These are phyloP conservation scores for Pogonomyrmex barbatus DNA, from an alignment of 1,140 invertebrate genomes.

Conservation along the genomic window DNA sequence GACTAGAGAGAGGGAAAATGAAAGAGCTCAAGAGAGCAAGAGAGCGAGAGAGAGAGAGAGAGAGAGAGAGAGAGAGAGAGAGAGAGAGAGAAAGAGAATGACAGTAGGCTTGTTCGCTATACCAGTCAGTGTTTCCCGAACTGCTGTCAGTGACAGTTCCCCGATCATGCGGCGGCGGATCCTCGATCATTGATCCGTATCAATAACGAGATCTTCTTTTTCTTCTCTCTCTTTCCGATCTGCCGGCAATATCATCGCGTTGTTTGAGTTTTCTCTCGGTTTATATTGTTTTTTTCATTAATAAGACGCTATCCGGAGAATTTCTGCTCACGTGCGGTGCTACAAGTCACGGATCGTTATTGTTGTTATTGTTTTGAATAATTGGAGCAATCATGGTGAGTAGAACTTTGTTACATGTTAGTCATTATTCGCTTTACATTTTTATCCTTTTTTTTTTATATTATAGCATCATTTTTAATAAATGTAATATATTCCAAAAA, in stretches of 20 bases:
- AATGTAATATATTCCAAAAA: not conserved
- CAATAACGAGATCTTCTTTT: conserved; percentile 37
- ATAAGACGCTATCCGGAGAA: not conserved
- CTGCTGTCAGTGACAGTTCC: conserved; percentile 84
- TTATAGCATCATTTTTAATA: not conserved
- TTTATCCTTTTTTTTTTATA: not conserved
- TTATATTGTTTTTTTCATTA: not conserved
- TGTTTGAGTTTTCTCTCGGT: conserved; percentile 3
- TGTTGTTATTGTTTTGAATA: conserved; percentile 41
- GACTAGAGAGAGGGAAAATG: conserved; percentile 43
- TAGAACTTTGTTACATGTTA: not conserved
- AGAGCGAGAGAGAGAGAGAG: conserved; percentile 42
- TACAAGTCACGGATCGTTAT: not conserved
- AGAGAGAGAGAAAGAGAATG: conserved; percentile 63
- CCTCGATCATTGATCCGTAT: conserved; percentile 64
- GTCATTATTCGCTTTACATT: not conserved
- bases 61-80: conserved; percentile 8
- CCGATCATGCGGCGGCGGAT: conserved; percentile 79
- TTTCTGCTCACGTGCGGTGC: conserved; percentile 12
- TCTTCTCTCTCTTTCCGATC: not conserved
- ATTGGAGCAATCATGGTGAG: conserved; percentile 71
- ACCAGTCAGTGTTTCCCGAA: conserved; percentile 85
- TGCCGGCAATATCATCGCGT: conserved; percentile 1
- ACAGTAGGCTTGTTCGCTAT: conserved; percentile 68
- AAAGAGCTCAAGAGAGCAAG: conserved; percentile 10